Percentiles rank a stretch among this genome's conserved stretches.
These are phyloP conservation scores for Benitochromis conjunctus DNA, from an alignment of 2,113 vertebrate genomes.

Conservation along the genomic window DNA sequence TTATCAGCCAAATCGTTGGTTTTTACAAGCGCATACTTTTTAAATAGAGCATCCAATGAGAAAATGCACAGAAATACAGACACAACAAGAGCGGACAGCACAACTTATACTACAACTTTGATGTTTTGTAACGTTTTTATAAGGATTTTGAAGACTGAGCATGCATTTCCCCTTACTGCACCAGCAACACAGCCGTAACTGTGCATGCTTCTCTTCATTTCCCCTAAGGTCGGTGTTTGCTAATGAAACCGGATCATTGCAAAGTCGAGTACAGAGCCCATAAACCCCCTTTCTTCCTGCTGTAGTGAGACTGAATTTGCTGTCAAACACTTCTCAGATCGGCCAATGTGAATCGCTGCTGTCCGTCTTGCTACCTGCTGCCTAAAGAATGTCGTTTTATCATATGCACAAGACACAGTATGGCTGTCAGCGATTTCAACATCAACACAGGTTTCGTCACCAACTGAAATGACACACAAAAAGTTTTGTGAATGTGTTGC, in stretches of 20 bases:
- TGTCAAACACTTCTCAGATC: not conserved
- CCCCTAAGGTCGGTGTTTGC: accelerated
- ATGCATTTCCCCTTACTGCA: not conserved
- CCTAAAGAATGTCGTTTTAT: not conserved
- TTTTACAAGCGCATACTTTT: not conserved
- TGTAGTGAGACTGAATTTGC: not conserved
- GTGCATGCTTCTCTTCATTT: not conserved
- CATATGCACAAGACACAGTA: not conserved
- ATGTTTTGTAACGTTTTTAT: not conserved
- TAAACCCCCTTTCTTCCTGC: not conserved
- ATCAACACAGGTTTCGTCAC: not conserved
- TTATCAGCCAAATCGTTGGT: accelerated
- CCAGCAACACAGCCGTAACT: not conserved
- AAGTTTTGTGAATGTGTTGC: not conserved
- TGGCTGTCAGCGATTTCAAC: not conserved
- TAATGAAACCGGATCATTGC: not conserved
- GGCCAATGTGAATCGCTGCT: not conserved
- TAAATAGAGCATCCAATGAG: not conserved
- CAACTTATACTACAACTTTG: not conserved
- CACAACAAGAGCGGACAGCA: not conserved
- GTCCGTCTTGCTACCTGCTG: not conserved
- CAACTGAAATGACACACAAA: not conserved
- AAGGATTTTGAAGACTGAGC: not conserved
- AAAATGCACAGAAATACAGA: not conserved
- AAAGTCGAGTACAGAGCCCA: not conserved